Evolutionary conservation across 2,113 vertebrate genomes (phyloP).

Genomic region (Castor canadensis): DNA sequence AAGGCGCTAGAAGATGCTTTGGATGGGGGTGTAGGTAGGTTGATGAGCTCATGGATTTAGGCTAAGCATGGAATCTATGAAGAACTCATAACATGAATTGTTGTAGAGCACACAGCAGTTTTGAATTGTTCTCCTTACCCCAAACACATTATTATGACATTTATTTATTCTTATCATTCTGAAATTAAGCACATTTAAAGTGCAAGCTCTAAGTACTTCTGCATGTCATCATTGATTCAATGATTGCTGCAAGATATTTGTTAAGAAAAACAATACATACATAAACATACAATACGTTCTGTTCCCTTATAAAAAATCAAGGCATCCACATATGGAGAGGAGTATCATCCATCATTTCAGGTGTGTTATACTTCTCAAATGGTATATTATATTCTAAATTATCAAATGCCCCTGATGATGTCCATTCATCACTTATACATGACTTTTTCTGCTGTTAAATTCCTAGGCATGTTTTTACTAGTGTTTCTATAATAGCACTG

Average conservation of each 20-base stretch:
- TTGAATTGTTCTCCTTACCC: neutral
- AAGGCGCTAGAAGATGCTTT: no score
- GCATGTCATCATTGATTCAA: neutral
- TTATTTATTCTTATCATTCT: neutral
- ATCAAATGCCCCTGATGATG: neutral
- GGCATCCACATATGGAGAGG: no score
- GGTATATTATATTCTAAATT: neutral
- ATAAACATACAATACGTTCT: no score
- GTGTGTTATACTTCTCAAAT: no score
- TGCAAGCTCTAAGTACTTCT: neutral
- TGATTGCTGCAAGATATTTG: neutral
- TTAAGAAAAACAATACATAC: neutral
- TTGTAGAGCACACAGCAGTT: neutral
- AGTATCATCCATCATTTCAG: no score
- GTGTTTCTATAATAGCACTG: neutral
- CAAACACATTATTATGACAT: neutral
- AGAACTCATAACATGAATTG: neutral
- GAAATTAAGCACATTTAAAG: neutral
- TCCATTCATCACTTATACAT: neutral
- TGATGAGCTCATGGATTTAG: neutral
- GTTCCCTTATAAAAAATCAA: no score
- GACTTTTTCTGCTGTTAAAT: neutral
- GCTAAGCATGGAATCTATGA: neutral
- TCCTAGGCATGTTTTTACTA: neutral
- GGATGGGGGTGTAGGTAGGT: fast-evolving